phyloP scores from a whole-genome alignment of 2,888 invertebrate genomes.

The Ryuthela nishihirai region DNA sequence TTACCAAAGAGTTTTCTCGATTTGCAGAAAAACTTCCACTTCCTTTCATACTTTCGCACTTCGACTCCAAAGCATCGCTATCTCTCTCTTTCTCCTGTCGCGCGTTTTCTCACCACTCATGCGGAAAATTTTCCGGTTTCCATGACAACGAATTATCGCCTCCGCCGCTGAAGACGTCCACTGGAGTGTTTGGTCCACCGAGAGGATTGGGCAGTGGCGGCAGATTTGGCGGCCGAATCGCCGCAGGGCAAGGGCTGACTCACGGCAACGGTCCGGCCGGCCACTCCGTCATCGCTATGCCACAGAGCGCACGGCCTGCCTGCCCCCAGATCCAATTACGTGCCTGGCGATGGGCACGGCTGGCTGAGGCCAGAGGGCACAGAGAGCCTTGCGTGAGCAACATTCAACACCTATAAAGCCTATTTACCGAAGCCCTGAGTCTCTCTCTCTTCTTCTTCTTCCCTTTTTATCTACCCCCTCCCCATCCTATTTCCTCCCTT shows the following conservation, averaged over 20 bases:
- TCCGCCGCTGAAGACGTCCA: slow-evolving; percentile 14
- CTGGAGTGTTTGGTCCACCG: too few relatives aligned
- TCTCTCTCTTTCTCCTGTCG: too few relatives aligned
- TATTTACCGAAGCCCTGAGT: slow-evolving; percentile 28
- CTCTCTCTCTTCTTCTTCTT: slow-evolving; percentile 12
- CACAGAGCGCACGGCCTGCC: slow-evolving; percentile 16
- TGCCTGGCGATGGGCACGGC: slow-evolving; percentile 8
- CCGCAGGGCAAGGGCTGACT: slow-evolving; percentile 8
- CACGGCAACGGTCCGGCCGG: slow-evolving; percentile 6
- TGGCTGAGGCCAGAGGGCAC: slow-evolving; percentile 22
- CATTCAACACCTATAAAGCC: slow-evolving; percentile 33
- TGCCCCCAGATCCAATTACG: slow-evolving; percentile 31
- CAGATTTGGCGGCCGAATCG: slow-evolving; percentile 19
- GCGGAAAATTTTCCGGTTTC: not conserved
- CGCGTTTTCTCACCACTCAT: too few relatives aligned
- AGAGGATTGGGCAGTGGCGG: too few relatives aligned
- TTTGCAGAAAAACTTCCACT: too few relatives aligned
- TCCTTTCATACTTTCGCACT: too few relatives aligned
- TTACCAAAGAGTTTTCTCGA: too few relatives aligned
- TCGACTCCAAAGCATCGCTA: too few relatives aligned
- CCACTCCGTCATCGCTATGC: not conserved
- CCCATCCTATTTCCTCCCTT: too few relatives aligned
- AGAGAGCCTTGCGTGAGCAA: slow-evolving; percentile 19
- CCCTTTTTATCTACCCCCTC: not conserved
- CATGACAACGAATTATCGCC: not conserved